Base-by-base conservation (phyloP, 1,140 invertebrate species). In the Lethocerus indicus region DNA sequence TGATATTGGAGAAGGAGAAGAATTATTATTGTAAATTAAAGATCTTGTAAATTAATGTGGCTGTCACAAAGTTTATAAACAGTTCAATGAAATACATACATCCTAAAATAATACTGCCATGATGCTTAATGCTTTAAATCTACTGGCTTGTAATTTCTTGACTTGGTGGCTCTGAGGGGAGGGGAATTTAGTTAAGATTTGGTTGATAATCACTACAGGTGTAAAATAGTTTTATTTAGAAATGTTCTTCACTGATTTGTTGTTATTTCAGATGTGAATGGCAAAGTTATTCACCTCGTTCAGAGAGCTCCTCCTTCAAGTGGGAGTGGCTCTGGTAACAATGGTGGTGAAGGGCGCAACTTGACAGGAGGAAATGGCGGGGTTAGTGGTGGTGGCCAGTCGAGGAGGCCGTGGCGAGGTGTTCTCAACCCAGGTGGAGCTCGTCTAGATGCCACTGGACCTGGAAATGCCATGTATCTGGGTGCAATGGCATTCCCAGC, bases 231-330 rank as follows among this genome's bases (percentile, higher is more conserved):
- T 16, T 18, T 36, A 3, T 6, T 39, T 20, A 9, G 18, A 13
- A n/a, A 6, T 39, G 14, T 39, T 39, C 18, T 14, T 39, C 5
- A 39, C 23, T 6, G 18, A 16, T 4, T 39, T 3, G 23, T 41
- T 52, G 44, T 52, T 20, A 54, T 54, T 54, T 4, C 60, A 92
- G 90, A 88, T 75, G 80, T 94, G 12, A 73, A 90, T 67, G 87
- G 84, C 1, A 93, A 93, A 68, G 88, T 90, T 16, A 75, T 96
- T 41, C 91, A 96, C 64, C 73, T 96, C 59, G 91, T 94, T n/a
- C 83, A 91, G 66, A 69, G 86, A 28, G 78, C 85, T 4, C 87
- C 87, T 18, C 57, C 59, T 7, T 47, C 52, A 14, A 49, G 39
- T 16, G 32, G 60, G 36, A 51, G 49, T 55, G 42, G 56, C 52